A percentile compares a stretch with the other conserved stretches of the same genome.
phyloP scores from a whole-genome alignment of 2,797 vertebrate species.

The Liasis olivaceus region DNA sequence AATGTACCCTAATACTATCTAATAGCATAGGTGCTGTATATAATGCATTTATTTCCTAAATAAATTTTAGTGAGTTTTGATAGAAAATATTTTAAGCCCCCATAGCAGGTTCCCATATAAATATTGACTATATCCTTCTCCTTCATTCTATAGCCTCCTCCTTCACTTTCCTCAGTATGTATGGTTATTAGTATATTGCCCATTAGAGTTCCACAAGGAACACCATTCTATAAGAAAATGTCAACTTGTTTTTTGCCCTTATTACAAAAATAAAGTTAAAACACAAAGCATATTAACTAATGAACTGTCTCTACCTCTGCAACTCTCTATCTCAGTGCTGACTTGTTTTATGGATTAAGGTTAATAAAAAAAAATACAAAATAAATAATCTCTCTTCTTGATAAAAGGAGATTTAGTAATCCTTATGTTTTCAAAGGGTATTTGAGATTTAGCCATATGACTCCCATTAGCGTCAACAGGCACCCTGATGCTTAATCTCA shows the following conservation, averaged over 20 bases:
- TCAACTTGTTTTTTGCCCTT: not conserved
- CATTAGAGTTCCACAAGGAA: not conserved
- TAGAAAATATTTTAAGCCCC: not conserved
- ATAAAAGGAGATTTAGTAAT: not conserved
- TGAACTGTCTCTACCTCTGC: not conserved
- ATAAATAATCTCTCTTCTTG: not conserved
- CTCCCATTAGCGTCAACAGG: not conserved
- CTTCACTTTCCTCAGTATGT: not conserved
- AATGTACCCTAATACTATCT: not conserved
- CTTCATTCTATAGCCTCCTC: not conserved
- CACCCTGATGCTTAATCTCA: constrained; percentile 3
- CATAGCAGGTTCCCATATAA: not conserved
- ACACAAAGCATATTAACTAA: not conserved
- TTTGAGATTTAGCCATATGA: not conserved
- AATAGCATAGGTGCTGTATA: not conserved
- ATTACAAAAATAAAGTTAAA: not conserved
- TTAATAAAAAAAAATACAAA: not conserved
- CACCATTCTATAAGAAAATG: not conserved
- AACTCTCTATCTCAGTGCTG: not conserved
- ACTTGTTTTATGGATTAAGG: accelerated
- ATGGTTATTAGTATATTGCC: not conserved
- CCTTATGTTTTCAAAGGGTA: not conserved
- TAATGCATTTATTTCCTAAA: not conserved
- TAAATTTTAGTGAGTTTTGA: not conserved
- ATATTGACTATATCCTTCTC: not conserved